These are phyloP conservation scores for Electrona antarctica DNA, from an alignment of 2,113 vertebrate species.

Conservation along the genomic window DNA sequence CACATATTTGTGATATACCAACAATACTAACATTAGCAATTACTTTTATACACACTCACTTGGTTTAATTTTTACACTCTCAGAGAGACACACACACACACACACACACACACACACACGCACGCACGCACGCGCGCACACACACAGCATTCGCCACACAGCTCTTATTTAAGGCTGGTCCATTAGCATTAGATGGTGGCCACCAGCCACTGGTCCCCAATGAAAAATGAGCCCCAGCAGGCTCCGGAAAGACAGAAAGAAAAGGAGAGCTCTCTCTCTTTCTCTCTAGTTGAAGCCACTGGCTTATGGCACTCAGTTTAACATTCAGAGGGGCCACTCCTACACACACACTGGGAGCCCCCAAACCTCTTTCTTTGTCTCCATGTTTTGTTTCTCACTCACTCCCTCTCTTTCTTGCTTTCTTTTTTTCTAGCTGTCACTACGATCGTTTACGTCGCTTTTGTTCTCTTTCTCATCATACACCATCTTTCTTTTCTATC, in stretches of 20 bases:
- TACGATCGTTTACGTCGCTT: no score
- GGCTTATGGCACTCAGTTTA: conserved; percentile 60
- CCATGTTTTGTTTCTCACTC: conserved; percentile 5
- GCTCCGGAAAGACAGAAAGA: conserved; percentile 64
- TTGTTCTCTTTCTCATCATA: background rate
- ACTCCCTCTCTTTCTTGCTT: conserved; percentile 1
- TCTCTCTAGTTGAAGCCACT: conserved; percentile 46
- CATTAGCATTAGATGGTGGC: conserved; percentile 72
- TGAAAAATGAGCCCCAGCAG: conserved; percentile 70
- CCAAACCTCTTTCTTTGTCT: conserved; percentile 10
- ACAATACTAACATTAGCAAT: no score
- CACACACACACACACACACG: background rate
- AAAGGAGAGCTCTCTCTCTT: conserved; percentile 38
- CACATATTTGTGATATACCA: background rate
- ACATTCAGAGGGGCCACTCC: conserved; percentile 67
- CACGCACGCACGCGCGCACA: background rate
- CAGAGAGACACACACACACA: no score
- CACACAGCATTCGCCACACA: background rate
- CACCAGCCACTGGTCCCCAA: conserved; percentile 60
- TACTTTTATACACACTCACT: no score
- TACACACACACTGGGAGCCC: conserved; percentile 22
- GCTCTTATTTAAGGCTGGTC: conserved; percentile 41
- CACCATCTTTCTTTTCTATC: background rate
- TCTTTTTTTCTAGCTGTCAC: background rate
- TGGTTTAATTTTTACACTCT: no score